Evolutionary conservation across 2,888 invertebrate genomes (phyloP), one percentile per base, ranked within the genome.

Genomic region (Philaethria dido): DNA sequence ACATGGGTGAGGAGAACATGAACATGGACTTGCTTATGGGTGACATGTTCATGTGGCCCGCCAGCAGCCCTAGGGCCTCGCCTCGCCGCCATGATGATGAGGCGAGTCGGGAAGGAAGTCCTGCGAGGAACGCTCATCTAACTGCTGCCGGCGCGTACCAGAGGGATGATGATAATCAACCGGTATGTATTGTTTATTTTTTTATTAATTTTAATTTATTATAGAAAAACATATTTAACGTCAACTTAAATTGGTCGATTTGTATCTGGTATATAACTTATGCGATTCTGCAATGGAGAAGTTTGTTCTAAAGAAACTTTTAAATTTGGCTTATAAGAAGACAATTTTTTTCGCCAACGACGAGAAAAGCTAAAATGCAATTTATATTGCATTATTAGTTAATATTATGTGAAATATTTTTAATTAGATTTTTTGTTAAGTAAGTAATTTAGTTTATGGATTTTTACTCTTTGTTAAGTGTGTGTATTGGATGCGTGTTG

Each of bases 41-140:
- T 70, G 97, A 97, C 84, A 95, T 97, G 83, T 96, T 98, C 88
- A 88, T 89, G 86, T 89, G 87, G 87, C 81, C 84, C 71, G 83
- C 81, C 69, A 77, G 76, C 74, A 73, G 74, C 57, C 81, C 83
- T 74, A 77, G 81, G 62, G 77, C 75, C 64, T 77, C 78, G n/a
- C 80, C 81, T 69, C 78, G 83, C 29, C 75, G 81, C 57, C 72
- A 71, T 72, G 81, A 80, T 70, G 80, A 77, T 66, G 80, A 82
- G 74, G 74, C 79, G 74, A 71, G 78, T 78, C 74, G 76, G 62
- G 78, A 77, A 77, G 80, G 80, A 73, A 79, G 78, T 62, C 83
- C 83, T 62, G 79, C 78, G 44, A 65, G 75, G 8, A 71, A 70
- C 69, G 63, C 71, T 64, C 74, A 74, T 55, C 73, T 72, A 55